Conservation (phyloP, 1,140 invertebrate genomes). For the Scaptomyza montana region DNA sequence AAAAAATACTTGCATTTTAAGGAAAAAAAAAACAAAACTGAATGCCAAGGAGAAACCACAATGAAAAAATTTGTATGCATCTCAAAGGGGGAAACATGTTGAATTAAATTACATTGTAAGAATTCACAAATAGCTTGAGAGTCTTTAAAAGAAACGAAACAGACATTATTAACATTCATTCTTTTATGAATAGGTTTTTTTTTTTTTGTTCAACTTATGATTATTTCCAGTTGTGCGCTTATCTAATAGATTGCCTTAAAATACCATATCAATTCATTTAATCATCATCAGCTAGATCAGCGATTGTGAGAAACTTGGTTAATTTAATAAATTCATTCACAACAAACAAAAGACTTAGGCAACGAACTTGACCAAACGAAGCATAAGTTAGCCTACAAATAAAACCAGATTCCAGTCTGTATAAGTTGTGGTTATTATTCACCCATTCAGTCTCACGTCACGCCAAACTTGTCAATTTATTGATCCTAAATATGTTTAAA, state of each 20-base stretch:
- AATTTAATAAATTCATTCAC: slow-evolving; percentile 69
- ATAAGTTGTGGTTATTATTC: slow-evolving; percentile 8
- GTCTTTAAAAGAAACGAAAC: neutral
- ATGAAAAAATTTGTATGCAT: neutral
- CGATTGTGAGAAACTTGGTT: slow-evolving; percentile 46
- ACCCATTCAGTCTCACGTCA: slow-evolving; percentile 9
- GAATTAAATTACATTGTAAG: slow-evolving; percentile 13
- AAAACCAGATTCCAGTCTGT: slow-evolving; percentile 13
- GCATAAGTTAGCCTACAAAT: slow-evolving; percentile 23
- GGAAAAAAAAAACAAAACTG: slow-evolving; percentile 23
- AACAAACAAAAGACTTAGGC: slow-evolving; percentile 72
- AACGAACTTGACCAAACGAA: slow-evolving; percentile 61
- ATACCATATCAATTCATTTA: slow-evolving; percentile 12
- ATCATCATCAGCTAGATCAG: slow-evolving; percentile 26
- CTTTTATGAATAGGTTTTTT: neutral
- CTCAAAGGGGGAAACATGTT: slow-evolving; percentile 5
- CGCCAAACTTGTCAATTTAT: slow-evolving; percentile 30
- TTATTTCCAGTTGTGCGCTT: slow-evolving; percentile 8
- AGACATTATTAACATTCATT: neutral
- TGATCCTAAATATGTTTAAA: slow-evolving; percentile 11
- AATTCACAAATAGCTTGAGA: slow-evolving; percentile 6
- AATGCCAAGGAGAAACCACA: slow-evolving; percentile 30
- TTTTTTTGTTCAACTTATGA: neutral
- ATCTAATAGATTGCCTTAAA: slow-evolving; percentile 37
- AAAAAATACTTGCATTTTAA: slow-evolving; percentile 17